Conservation (phyloP, 2,888 invertebrate species). For the Lepidonotus clava region DNA sequence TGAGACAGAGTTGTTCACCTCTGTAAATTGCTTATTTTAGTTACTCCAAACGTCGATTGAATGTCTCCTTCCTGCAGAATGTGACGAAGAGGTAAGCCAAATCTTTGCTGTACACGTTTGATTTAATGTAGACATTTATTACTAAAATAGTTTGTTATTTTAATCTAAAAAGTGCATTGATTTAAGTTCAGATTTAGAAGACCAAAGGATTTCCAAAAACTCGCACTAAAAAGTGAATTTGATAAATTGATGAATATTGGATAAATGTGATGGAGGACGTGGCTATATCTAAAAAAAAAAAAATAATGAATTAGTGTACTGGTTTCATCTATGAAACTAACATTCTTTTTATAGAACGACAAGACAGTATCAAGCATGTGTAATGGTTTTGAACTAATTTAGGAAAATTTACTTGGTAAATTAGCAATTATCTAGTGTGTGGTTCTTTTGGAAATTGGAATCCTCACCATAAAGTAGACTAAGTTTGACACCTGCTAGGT, state of each 20-base stretch:
- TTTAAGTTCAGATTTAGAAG: not conserved
- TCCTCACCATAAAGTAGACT: too few relatives aligned
- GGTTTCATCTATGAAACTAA: not conserved
- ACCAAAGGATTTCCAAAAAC: not conserved
- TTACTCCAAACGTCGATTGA: not conserved
- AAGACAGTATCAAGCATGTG: too few relatives aligned
- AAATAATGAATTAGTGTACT: not conserved
- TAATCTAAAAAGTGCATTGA: not conserved
- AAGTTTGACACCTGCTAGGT: too few relatives aligned
- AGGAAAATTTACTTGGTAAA: too few relatives aligned
- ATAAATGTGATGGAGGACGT: too few relatives aligned
- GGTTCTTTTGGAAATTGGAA: too few relatives aligned
- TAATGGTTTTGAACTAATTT: too few relatives aligned
- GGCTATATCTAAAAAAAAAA: not conserved
- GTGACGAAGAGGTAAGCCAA: slow-evolving; percentile 5
- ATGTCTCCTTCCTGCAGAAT: not conserved
- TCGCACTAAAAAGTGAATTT: not conserved
- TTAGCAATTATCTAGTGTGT: too few relatives aligned
- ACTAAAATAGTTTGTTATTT: not conserved
- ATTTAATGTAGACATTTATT: not conserved
- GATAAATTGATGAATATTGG: not conserved
- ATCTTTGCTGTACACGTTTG: not conserved
- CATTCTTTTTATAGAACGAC: too few relatives aligned
- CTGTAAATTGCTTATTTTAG: not conserved
- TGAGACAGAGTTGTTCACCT: not conserved